These are phyloP conservation scores for Gambelia wislizenii DNA, from an alignment of 2,797 vertebrate genomes.

Conservation along the genomic window DNA sequence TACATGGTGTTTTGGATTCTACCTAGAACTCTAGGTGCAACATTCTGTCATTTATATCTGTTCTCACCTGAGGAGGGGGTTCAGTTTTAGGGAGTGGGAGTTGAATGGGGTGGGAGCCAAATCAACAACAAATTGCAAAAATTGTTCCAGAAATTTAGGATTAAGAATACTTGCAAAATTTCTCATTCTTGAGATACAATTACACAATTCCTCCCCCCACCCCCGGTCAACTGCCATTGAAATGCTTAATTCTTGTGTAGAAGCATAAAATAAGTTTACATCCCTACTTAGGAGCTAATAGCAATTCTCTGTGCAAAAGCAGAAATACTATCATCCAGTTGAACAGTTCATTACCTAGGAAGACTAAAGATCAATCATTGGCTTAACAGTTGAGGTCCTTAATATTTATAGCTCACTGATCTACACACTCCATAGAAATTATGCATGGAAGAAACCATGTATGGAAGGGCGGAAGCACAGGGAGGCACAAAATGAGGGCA, in stretches of 20 bases:
- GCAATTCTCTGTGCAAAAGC: no score
- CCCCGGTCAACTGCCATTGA: no score
- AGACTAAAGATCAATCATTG: not conserved
- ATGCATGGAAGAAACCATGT: not conserved
- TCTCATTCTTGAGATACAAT: no score
- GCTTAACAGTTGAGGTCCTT: not conserved
- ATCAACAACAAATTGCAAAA: no score
- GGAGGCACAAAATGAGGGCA: no score
- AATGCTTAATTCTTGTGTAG: no score
- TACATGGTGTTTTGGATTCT: not conserved
- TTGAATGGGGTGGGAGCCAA: not conserved
- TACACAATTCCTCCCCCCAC: no score
- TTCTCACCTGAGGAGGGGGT: not conserved
- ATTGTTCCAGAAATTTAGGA: no score
- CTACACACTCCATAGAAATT: not conserved
- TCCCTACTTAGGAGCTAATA: no score
- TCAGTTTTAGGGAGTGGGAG: not conserved
- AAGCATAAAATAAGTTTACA: no score
- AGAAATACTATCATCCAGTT: not conserved
- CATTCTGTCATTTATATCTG: not conserved
- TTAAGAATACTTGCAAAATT: no score
- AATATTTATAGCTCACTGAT: not conserved
- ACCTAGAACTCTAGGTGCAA: not conserved
- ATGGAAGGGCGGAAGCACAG: no score
- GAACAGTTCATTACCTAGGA: not conserved